Conservation (phyloP, 2,888 invertebrate species). For the Gari tellinella region DNA sequence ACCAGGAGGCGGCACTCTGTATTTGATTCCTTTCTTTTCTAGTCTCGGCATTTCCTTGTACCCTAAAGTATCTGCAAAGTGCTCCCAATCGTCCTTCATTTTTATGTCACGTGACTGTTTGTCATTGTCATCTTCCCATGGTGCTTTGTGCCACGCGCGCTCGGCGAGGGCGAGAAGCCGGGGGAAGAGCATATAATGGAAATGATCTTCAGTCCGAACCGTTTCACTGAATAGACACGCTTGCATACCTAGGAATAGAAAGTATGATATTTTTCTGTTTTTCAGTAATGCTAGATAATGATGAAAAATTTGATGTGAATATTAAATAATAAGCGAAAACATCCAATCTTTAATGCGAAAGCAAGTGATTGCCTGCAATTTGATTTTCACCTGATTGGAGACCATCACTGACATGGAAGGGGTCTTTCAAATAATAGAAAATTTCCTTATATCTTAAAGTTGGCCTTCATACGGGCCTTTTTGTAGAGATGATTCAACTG, state of each 20-base stretch:
- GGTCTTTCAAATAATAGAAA: too few relatives aligned
- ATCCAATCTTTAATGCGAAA: too few relatives aligned
- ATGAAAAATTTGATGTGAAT: too few relatives aligned
- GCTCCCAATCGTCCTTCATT: slow-evolving; percentile 64
- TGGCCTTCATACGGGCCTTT: too few relatives aligned
- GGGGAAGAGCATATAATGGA: slow-evolving; percentile 73
- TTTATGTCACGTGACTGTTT: slow-evolving; percentile 29
- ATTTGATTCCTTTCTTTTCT: slow-evolving; percentile 65
- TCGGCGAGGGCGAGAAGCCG: slow-evolving; percentile 78
- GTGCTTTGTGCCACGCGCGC: slow-evolving; percentile 78
- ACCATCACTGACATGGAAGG: too few relatives aligned
- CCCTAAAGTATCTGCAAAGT: slow-evolving; percentile 73
- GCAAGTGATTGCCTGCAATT: too few relatives aligned
- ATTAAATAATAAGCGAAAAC: too few relatives aligned
- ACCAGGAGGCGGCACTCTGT: slow-evolving; percentile 74
- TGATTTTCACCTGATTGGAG: too few relatives aligned
- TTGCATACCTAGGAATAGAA: slow-evolving; percentile 70
- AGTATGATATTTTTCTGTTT: too few relatives aligned
- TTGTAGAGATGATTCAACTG: too few relatives aligned
- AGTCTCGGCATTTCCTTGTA: slow-evolving; percentile 71
- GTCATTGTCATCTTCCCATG: slow-evolving; percentile 71
- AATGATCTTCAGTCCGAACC: slow-evolving; percentile 60
- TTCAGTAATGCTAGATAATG: too few relatives aligned
- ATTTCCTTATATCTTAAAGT: too few relatives aligned
- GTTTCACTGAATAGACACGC: slow-evolving; percentile 77